Evolutionary conservation across 1,140 invertebrate genomes (phyloP).

Genomic region (Drosophila nannoptera): DNA sequence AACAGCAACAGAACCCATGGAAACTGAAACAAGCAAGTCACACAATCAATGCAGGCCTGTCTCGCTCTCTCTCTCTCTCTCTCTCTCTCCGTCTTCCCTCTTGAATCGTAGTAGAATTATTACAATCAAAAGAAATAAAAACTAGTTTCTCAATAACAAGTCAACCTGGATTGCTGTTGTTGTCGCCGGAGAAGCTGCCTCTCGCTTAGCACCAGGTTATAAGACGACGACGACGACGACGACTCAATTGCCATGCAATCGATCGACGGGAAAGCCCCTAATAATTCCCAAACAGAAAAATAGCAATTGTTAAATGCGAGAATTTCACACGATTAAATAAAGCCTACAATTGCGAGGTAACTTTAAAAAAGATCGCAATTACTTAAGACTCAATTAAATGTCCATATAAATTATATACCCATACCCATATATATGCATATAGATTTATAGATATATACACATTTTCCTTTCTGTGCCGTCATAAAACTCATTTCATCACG

Average conservation of each 20-base stretch:
- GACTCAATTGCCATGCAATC: conserved; percentile 34
- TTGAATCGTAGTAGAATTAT: conserved; percentile 61
- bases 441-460: background rate
- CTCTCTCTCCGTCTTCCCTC: background rate
- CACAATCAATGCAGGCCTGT: conserved; percentile 13
- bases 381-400: too few species aligned
- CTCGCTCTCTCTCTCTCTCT: conserved; percentile 1
- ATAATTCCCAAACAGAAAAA: background rate
- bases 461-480: background rate
- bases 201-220: conserved; percentile 43
- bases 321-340: background rate
- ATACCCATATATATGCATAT: too few species aligned
- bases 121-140: conserved; percentile 58
- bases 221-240: conserved; percentile 22
- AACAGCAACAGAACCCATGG: conserved; percentile 36
- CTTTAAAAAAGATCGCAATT: too few species aligned
- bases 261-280: conserved; percentile 27
- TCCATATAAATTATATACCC: too few species aligned
- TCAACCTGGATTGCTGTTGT: conserved; percentile 29
- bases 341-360: background rate
- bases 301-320: background rate
- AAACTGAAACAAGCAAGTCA: conserved; percentile 41
- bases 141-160: conserved; percentile 60
- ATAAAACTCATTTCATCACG: conserved; percentile 3
- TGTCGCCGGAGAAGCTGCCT: conserved; percentile 10